Conservation (phyloP, 2,888 invertebrate genomes). For the Beris morrisii region DNA sequence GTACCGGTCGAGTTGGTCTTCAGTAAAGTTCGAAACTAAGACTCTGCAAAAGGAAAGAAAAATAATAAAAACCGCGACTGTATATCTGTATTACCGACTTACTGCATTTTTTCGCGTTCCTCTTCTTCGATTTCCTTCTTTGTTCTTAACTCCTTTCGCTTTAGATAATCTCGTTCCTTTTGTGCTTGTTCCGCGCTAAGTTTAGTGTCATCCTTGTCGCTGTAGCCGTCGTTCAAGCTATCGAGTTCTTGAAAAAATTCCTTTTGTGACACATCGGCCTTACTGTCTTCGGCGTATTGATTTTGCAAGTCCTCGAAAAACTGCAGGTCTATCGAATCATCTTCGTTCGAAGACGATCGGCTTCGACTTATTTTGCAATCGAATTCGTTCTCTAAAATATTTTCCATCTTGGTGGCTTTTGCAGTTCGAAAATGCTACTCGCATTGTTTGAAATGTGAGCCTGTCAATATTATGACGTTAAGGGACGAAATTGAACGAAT, state of each 20-base stretch:
- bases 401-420: slow-evolving; percentile 14
- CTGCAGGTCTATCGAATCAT: slow-evolving; percentile 36
- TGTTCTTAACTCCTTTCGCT: slow-evolving; percentile 70
- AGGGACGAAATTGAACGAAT: too few relatives aligned
- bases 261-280: slow-evolving; percentile 7
- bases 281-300: slow-evolving; percentile 17
- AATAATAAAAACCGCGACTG: not conserved
- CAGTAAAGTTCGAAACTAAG: slow-evolving; percentile 96
- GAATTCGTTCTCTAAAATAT: slow-evolving; percentile 27
- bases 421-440: too few relatives aligned
- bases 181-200: slow-evolving; percentile 24
- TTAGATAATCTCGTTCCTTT: slow-evolving; percentile 45
- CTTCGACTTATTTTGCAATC: slow-evolving; percentile 34
- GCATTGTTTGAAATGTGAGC: too few relatives aligned
- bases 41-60: slow-evolving; percentile 65
- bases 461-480: too few relatives aligned
- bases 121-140: slow-evolving; percentile 90
- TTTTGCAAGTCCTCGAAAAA: slow-evolving; percentile 35
- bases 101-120: slow-evolving; percentile 96
- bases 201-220: not conserved
- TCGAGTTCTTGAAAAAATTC: slow-evolving; percentile 23
- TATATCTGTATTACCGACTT: slow-evolving; percentile 53
- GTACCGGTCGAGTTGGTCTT: slow-evolving; percentile 96
- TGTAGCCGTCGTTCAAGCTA: slow-evolving; percentile 1
- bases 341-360: slow-evolving; percentile 33